Percentiles rank a stretch among this genome's conserved stretches.
Conservation (phyloP, 2,113 vertebrate genomes). For the Phylloscopus trochilus region DNA sequence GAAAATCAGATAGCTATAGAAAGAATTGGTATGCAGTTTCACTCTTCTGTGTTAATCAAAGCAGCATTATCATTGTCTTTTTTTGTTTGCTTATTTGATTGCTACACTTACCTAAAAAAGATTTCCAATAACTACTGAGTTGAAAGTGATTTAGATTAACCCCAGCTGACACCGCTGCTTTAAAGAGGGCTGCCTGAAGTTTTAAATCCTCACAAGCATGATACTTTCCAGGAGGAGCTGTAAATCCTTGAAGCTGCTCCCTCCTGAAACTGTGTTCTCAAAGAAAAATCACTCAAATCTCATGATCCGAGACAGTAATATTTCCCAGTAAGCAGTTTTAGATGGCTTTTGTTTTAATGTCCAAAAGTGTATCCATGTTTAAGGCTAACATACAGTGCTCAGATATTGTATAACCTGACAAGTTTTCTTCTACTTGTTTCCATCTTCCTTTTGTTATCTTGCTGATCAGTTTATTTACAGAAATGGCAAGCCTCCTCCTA, state of each 20-base stretch:
- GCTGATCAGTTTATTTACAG: background rate
- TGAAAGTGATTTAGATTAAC: conserved; percentile 56
- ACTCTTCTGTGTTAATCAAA: conserved; percentile 30
- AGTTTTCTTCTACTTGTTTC: background rate
- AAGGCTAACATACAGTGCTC: background rate
- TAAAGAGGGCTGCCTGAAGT: conserved; percentile 30
- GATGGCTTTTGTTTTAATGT: background rate
- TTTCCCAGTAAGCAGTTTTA: background rate
- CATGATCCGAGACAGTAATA: background rate
- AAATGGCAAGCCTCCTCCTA: background rate
- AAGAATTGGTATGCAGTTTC: background rate
- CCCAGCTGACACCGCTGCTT: background rate
- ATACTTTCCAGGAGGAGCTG: background rate
- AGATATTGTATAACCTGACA: background rate
- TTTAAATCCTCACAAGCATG: conserved; percentile 20
- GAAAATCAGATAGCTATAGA: background rate
- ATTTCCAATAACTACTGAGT: conserved; percentile 40
- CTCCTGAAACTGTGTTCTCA: background rate
- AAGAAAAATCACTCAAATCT: background rate
- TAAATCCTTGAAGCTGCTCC: conserved; percentile 40
- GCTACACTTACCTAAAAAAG: conserved; percentile 48
- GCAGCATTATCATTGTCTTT: conserved; percentile 18
- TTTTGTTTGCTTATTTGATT: conserved; percentile 55
- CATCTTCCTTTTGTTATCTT: background rate
- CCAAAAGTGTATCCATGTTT: background rate